phyloP scores from a whole-genome alignment of 2,888 invertebrate genomes.

The Dicyrtomina minuta region DNA sequence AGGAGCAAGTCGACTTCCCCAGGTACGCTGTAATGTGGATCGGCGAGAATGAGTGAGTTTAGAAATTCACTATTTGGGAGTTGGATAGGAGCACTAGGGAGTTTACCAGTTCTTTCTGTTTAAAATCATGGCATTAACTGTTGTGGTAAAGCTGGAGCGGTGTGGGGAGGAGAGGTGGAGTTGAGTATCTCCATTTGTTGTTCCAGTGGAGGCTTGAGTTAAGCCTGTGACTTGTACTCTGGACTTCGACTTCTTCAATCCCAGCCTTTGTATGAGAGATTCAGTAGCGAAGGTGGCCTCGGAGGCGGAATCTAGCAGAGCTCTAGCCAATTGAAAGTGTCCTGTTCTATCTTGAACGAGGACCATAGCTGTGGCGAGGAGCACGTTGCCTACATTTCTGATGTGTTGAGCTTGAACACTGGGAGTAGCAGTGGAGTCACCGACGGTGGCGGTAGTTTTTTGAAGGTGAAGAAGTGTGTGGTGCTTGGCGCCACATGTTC shows the following conservation, averaged over 20 bases:
- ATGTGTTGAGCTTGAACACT: neutral
- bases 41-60: conserved; percentile 2
- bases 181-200: neutral
- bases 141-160: neutral
- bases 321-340: neutral
- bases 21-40: conserved; percentile 19
- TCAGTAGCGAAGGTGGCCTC: conserved; percentile 6
- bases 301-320: conserved; percentile 13
- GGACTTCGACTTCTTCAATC: neutral
- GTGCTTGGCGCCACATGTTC: neutral
- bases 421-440: neutral
- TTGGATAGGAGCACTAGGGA: neutral
- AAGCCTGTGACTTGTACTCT: conserved; percentile 2
- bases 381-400: neutral
- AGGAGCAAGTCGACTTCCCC: conserved; percentile 24
- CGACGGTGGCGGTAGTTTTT: neutral
- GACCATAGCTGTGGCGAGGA: conserved; percentile 11
- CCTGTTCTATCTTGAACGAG: conserved; percentile 2
- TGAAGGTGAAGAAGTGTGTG: neutral
- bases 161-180: neutral
- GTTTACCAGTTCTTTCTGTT: neutral
- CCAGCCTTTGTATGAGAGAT: neutral
- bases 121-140: neutral
- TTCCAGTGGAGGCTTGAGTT: neutral
- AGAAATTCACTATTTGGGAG: neutral